Evolutionary conservation across 2,113 vertebrate species (phyloP).

Genomic region (Probosciger aterrimus): DNA sequence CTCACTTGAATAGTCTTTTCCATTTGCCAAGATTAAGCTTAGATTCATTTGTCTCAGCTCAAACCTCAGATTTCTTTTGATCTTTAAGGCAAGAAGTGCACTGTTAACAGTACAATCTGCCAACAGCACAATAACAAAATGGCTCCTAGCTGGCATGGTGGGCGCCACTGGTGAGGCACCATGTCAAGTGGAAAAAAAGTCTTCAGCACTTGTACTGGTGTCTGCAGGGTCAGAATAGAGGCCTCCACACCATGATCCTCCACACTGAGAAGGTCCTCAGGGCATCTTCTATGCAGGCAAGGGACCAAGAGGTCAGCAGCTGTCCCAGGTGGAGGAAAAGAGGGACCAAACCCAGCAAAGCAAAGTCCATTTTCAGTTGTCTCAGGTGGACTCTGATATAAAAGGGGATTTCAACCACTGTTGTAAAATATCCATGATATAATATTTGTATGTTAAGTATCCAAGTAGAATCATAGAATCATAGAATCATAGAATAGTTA

Average conservation of each 20-base stretch:
- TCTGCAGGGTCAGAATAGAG: neutral
- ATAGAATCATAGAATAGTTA: too few species aligned
- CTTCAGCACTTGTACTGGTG: neutral
- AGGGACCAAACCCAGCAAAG: neutral
- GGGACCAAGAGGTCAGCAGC: neutral
- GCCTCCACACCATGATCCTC: fast-evolving
- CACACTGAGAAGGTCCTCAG: fast-evolving
- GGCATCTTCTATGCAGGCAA: neutral
- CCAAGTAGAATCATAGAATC: too few species aligned
- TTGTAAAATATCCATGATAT: neutral
- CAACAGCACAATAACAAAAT: neutral
- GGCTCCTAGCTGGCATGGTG: fast-evolving
- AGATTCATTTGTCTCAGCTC: neutral
- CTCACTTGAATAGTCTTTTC: neutral
- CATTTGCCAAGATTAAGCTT: neutral
- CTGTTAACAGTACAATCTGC: neutral
- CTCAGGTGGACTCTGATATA: neutral
- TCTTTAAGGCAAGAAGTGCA: neutral
- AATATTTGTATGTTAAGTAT: neutral
- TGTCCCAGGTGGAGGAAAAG: neutral
- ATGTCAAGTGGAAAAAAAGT: neutral
- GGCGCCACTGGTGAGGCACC: fast-evolving
- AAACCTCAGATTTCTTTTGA: neutral
- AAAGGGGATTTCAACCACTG: neutral
- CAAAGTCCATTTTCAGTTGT: neutral